Evolutionary conservation across 30 jellyfish, hydroid and myxozoan genomes (phyloP).

Genomic region (Rhopilema esculentum): DNA sequence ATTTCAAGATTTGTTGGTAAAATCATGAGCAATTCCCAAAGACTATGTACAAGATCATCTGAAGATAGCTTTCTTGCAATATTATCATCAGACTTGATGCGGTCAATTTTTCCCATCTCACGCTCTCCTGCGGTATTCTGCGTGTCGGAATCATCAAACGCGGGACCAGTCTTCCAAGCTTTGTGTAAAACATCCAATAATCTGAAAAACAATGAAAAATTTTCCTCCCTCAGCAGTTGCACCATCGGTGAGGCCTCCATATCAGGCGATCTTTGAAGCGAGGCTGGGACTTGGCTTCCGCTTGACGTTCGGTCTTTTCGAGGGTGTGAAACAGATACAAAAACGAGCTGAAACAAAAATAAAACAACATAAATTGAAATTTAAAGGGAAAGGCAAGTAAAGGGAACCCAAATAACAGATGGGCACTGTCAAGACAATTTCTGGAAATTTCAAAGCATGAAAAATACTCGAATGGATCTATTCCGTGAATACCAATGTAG

Average conservation of each 20-base stretch:
- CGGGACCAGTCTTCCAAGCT: slow-evolving; percentile 1
- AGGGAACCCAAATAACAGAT: not conserved
- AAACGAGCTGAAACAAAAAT: slow-evolving; percentile 75
- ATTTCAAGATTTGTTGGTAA: slow-evolving; percentile 85
- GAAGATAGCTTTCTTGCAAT: slow-evolving; percentile 49
- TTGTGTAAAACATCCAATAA: slow-evolving; percentile 84
- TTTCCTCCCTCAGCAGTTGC: slow-evolving; percentile 77
- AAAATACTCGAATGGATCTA: too few species aligned
- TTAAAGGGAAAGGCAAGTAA: not conserved
- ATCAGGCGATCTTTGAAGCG: slow-evolving; percentile 88
- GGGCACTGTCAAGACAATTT: not conserved
- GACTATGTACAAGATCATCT: slow-evolving; percentile 74
- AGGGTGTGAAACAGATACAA: slow-evolving; percentile 88
- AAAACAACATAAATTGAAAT: not conserved
- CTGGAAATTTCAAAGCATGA: not conserved
- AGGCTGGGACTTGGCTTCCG: slow-evolving; percentile 83
- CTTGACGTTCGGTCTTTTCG: slow-evolving; percentile 80
- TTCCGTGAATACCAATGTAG: too few species aligned
- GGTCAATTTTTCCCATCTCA: not conserved
- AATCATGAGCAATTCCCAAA: slow-evolving; percentile 93
- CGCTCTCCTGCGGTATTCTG: not conserved
- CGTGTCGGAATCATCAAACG: not conserved
- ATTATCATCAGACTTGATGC: not conserved
- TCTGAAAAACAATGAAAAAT: slow-evolving; percentile 71
- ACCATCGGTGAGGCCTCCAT: slow-evolving; percentile 95